Conservation (phyloP, 2,113 vertebrate species). For the Cyanoliseus patagonus region DNA sequence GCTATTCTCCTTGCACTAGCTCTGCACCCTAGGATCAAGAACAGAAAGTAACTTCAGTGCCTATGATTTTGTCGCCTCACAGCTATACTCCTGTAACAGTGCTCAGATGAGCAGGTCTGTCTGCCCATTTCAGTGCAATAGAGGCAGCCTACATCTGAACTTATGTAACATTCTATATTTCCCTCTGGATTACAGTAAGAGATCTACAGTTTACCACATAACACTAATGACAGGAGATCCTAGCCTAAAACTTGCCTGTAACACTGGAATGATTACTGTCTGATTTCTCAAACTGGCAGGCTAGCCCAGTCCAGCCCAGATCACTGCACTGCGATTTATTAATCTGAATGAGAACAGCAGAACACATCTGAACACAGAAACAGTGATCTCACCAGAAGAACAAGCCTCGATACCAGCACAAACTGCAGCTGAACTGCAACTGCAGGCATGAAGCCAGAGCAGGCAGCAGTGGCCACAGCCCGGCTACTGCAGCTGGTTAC, state of each 20-base stretch:
- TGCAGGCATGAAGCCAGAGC: accelerated
- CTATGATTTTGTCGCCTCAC: neutral
- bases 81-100: neutral
- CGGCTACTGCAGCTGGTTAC: neutral
- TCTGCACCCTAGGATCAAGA: neutral
- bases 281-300: neutral
- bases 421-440: neutral
- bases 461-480: neutral
- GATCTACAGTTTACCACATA: neutral
- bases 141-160: neutral
- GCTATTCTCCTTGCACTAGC: neutral
- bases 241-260: neutral
- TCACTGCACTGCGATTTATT: neutral
- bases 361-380: neutral
- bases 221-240: neutral
- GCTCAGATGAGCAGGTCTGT: neutral
- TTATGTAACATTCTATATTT: neutral
- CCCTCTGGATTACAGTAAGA: neutral
- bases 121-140: neutral
- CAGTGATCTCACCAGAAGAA: accelerated
- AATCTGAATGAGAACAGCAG: neutral
- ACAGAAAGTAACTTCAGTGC: neutral
- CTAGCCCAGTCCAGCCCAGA: neutral
- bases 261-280: neutral
- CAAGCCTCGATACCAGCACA: accelerated